Conservation (phyloP, 2,888 invertebrate genomes). For the Escarpia spicata region DNA sequence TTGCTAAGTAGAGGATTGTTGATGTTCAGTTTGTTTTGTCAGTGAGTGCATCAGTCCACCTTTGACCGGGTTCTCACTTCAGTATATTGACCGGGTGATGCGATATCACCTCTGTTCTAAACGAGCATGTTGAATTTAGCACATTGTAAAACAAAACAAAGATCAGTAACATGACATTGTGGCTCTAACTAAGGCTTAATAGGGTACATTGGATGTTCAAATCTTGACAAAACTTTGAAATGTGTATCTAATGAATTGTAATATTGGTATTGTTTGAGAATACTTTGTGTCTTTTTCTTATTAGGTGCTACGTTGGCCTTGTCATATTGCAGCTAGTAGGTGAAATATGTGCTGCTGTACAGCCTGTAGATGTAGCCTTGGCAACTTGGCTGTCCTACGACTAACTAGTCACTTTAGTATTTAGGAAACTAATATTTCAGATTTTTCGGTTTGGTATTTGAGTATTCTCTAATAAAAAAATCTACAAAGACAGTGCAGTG, state of each 20-base stretch:
- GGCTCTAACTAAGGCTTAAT: too few species aligned
- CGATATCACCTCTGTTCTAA: neutral
- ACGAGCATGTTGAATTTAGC: neutral
- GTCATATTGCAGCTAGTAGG: neutral
- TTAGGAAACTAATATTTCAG: too few species aligned
- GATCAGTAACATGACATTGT: neutral
- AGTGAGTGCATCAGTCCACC: neutral
- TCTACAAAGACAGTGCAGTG: too few species aligned
- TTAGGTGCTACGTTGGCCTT: neutral
- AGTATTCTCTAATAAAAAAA: too few species aligned
- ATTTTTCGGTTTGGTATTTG: too few species aligned
- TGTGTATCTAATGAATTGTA: too few species aligned
- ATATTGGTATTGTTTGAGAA: neutral
- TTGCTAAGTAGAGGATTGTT: neutral
- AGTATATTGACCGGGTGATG: neutral
- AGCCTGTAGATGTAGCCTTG: neutral
- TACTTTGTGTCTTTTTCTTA: neutral
- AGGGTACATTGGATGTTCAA: too few species aligned
- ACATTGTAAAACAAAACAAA: neutral
- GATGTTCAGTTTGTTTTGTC: neutral
- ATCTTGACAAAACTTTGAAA: too few species aligned
- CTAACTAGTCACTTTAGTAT: neutral
- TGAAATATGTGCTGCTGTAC: neutral
- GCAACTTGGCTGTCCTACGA: neutral
- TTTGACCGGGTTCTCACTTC: neutral